Conservation (phyloP, 2,797 vertebrate genomes). For the Pyrocephalus nanus region DNA sequence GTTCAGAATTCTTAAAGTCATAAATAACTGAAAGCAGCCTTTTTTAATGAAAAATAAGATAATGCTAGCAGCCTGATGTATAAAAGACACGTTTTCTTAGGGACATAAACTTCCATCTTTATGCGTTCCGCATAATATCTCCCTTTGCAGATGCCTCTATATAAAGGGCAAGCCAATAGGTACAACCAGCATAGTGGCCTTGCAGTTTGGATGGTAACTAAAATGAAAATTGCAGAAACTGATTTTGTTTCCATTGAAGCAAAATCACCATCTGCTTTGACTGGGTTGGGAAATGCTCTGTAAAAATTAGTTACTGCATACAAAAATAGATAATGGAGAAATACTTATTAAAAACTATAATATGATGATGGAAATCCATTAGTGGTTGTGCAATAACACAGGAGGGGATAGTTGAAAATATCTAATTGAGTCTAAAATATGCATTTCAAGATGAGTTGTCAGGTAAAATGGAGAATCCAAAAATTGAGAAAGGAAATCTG, state of each 20-base stretch:
- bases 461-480: background rate
- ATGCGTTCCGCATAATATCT: background rate
- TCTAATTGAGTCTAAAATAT: background rate
- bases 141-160: background rate
- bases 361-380: background rate
- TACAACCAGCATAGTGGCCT: background rate
- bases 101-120: background rate
- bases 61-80: background rate
- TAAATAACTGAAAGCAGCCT: background rate
- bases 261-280: background rate
- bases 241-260: background rate
- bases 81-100: background rate
- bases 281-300: background rate
- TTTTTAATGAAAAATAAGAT: background rate
- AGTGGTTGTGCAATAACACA: background rate
- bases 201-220: background rate
- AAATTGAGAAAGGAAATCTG: background rate
- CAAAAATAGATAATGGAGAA: background rate
- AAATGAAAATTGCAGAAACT: background rate
- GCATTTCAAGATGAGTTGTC: background rate
- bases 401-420: background rate
- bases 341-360: background rate
- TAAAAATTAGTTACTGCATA: background rate
- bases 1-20: background rate
- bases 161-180: background rate